Percentiles rank a stretch among this genome's conserved stretches.
These are phyloP conservation scores for Trachemys scripta DNA, from an alignment of 2,113 vertebrate species.

Conservation along the genomic window DNA sequence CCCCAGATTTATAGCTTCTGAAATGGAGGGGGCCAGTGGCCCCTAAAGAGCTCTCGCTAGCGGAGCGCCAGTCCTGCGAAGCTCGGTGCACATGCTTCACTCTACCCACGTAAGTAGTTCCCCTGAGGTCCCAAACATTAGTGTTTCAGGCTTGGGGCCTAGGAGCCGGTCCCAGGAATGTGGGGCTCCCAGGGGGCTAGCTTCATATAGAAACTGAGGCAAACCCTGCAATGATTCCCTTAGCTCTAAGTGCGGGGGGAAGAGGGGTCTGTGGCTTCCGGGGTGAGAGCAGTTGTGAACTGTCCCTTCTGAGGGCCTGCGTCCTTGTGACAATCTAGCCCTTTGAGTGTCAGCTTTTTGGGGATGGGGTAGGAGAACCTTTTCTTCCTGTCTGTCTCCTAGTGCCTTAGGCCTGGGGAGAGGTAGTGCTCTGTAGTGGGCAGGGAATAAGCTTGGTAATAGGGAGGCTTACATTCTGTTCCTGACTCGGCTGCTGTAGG, in stretches of 20 bases:
- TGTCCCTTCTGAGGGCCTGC: not conserved
- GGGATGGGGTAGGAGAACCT: not conserved
- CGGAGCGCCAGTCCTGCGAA: constrained; percentile 5
- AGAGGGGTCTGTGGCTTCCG: not conserved
- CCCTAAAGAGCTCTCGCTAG: constrained; percentile 36
- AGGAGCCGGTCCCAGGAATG: not conserved
- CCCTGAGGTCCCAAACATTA: constrained; percentile 14
- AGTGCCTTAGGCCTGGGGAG: not conserved
- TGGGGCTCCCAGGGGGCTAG: not conserved
- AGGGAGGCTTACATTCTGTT: not conserved
- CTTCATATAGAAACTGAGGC: constrained; percentile 14
- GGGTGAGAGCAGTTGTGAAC: not conserved
- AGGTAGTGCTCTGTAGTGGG: not conserved
- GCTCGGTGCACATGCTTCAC: constrained; percentile 41
- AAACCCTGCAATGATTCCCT: not conserved
- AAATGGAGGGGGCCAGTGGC: constrained; percentile 29
- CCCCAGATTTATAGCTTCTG: constrained; percentile 17
- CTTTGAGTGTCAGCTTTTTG: not conserved
- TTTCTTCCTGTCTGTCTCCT: not conserved
- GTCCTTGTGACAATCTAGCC: not conserved
- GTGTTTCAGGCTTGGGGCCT: not conserved
- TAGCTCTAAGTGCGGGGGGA: not conserved
- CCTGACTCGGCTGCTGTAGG: not conserved
- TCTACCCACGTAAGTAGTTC: constrained; percentile 16
- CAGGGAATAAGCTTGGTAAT: not conserved